Base-by-base conservation (phyloP, 1,140 invertebrate genomes). In the Scaptomyza hsui region DNA sequence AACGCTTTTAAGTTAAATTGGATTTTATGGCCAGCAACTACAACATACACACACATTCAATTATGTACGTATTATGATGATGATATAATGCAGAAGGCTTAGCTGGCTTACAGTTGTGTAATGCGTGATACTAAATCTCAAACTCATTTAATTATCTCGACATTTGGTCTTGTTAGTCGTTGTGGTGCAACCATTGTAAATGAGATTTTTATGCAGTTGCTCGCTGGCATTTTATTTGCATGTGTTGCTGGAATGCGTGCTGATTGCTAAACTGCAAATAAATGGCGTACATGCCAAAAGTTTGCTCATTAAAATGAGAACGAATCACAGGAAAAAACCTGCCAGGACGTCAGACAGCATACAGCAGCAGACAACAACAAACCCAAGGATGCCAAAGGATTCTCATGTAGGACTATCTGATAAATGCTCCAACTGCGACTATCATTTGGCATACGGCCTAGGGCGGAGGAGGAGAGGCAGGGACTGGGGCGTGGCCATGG, bases 271-370 rank as follows among this genome's bases (percentile, higher is more conserved):
- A 83, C 75, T 65, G 63, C 79, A 78, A 78, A 83, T 72, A 82
- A 82, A 82, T 78, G 75, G 55, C 60, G 52, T 10, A 56, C 60
- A 44, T 41, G 59, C 57, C 35, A 63, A 82, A 82, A 83, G 56
- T 83, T 81, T 86, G 69, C 81, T 86, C 81, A 85, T 85, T 85
- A 85, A 85, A 85, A 85, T 77, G 76, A 53, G 53, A 78, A 48
- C 64, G 71, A 55, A 71, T 51, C 39, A 41, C 44, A 18, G 63
- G 67, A 45, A 35, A 47, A 52, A 64, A 18, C 13, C 10, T 7
- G 13, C 16, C 24, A 29, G 56, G 10, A 57, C 16, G 26, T 10
- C 21, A 32, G 6, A 48, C 19, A 19, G 12, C 49, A 41, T 35
- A 41, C 35, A 29, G 1, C 26, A 29, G 26, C 6, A 1, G 4